Evolutionary conservation across 2,888 invertebrate species (phyloP).

Genomic region (Antheraea yamamai): DNA sequence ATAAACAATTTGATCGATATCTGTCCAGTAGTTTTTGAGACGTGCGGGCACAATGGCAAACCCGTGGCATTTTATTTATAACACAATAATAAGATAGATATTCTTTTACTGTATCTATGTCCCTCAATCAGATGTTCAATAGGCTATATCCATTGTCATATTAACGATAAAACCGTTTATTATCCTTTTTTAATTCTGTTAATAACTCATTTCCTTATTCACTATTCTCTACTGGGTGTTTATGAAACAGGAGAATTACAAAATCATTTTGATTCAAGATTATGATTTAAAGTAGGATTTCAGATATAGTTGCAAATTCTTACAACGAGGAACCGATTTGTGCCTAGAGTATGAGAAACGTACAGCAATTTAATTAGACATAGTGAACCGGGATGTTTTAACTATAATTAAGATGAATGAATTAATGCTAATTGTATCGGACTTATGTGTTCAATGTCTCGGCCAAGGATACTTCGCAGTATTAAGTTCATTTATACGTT

Average conservation of each 20-base stretch:
- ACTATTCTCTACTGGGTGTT: not conserved
- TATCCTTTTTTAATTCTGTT: too few species aligned
- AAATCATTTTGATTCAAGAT: not conserved
- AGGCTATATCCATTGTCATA: too few species aligned
- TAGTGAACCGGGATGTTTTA: constrained; percentile 30
- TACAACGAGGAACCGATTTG: constrained; percentile 3
- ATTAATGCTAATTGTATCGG: constrained; percentile 36
- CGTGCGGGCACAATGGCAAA: too few species aligned
- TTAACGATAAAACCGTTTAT: too few species aligned
- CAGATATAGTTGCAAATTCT: not conserved
- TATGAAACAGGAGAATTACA: not conserved
- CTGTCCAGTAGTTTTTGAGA: too few species aligned
- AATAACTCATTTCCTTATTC: not conserved
- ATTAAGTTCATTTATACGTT: not conserved
- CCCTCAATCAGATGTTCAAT: too few species aligned
- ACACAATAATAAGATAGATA: too few species aligned
- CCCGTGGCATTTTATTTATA: too few species aligned
- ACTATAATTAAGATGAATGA: constrained; percentile 31
- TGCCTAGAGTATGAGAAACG: not conserved
- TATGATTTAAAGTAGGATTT: not conserved
- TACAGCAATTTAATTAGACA: constrained; percentile 33
- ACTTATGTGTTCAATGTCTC: constrained; percentile 42
- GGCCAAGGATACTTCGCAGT: constrained; percentile 24
- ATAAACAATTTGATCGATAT: too few species aligned
- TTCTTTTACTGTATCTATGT: too few species aligned